Evolutionary conservation across 2,797 vertebrate species (phyloP).

Genomic region (Remorina albescens): DNA sequence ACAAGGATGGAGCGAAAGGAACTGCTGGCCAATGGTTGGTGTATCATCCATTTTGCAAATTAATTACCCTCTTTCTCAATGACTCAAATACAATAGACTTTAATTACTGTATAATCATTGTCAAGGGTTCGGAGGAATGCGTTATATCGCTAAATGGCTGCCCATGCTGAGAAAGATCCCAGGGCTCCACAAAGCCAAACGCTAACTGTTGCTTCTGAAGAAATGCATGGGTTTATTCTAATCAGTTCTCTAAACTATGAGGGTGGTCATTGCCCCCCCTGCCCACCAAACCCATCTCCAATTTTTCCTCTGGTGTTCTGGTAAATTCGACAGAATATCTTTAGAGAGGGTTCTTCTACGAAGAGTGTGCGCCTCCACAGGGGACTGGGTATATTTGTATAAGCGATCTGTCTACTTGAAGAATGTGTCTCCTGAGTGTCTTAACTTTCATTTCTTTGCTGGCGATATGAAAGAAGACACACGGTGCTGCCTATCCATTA

Average conservation of each 20-base stretch:
- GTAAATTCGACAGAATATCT: constrained; percentile 61
- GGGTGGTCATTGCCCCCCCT: constrained; percentile 28
- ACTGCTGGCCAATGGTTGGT: constrained; percentile 29
- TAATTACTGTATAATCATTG: constrained; percentile 71
- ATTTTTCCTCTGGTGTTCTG: constrained; percentile 60
- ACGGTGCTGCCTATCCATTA: constrained; percentile 57
- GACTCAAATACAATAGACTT: constrained; percentile 61
- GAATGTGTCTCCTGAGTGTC: constrained; percentile 71
- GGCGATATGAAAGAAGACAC: constrained; percentile 66
- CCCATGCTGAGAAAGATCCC: constrained; percentile 44
- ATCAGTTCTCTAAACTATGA: constrained; percentile 48
- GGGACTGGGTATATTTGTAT: constrained; percentile 71
- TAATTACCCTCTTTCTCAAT: constrained; percentile 57
- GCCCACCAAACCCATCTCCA: not conserved
- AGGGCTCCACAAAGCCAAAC: constrained; percentile 3
- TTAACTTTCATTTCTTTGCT: constrained; percentile 66
- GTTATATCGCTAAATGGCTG: constrained; percentile 52
- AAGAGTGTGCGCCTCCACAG: constrained; percentile 60
- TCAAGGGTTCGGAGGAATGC: constrained; percentile 41
- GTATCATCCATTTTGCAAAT: constrained; percentile 47
- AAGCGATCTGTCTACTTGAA: constrained; percentile 72
- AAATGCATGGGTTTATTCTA: constrained; percentile 40
- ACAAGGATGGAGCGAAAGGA: constrained; percentile 18
- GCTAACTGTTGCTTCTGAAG: constrained; percentile 39
- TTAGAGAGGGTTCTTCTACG: constrained; percentile 56